Conservation (phyloP, 2,797 vertebrate genomes). For the Alcedo quadribrachys region DNA sequence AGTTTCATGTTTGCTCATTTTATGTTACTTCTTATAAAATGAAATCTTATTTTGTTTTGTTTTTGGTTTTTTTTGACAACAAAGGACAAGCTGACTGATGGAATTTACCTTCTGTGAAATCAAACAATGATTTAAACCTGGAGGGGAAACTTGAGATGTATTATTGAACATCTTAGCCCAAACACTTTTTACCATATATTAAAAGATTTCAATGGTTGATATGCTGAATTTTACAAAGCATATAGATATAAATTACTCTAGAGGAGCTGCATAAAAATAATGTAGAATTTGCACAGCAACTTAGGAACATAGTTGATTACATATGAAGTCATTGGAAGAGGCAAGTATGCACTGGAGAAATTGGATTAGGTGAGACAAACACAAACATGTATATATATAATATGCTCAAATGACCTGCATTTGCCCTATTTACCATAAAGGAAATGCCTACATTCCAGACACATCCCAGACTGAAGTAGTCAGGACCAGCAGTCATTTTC, state of each 20-base stretch:
- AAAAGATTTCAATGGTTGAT: neutral
- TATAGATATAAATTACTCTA: neutral
- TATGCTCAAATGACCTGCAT: neutral
- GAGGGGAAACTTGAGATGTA: neutral
- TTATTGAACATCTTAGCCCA: neutral
- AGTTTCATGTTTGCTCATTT: constrained; percentile 1
- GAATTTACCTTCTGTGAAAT: constrained; percentile 52
- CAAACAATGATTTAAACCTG: neutral
- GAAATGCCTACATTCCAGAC: neutral
- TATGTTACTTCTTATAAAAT: neutral
- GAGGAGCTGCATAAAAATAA: neutral
- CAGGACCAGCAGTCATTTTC: neutral
- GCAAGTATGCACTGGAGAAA: neutral
- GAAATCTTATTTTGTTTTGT: neutral
- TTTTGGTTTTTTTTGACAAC: neutral
- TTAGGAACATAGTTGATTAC: neutral
- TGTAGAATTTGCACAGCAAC: neutral
- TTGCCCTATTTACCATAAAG: neutral
- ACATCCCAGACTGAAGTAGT: neutral
- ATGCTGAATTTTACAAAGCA: neutral
- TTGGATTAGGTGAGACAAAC: neutral
- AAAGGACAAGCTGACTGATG: constrained; percentile 15
- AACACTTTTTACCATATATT: neutral
- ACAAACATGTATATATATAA: neutral
- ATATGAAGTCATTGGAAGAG: neutral